Base-by-base conservation (phyloP, 92 coral and sea anemone species). In the Epizoanthus stellaris region DNA sequence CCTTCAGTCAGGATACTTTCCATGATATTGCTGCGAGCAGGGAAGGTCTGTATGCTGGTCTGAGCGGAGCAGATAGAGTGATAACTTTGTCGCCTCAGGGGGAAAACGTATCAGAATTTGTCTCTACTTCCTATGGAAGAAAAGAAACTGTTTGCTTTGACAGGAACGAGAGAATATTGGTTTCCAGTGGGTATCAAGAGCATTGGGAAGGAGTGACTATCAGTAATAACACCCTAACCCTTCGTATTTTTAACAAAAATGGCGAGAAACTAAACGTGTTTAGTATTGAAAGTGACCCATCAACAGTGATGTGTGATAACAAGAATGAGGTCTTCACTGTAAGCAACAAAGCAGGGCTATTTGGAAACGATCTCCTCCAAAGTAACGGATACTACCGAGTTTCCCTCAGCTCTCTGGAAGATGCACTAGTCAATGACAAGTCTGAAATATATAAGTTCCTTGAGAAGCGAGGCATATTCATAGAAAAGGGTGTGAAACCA, bases 21-120 rank as follows among this genome's bases (percentile, higher is more conserved):
- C 15, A 4, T 13, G 80, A 75, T 25, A 25, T 75, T 25, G 80
- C 80, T 23, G 65, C 49, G 65, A 75, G 42, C 25, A 20, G 62
- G n/a, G 9, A 54, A 23, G 80, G 80, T 9, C 5, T 40, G 53
- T 6, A 1, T 17, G 38, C 57, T 14, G 42, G n/a, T 30, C 7
- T 75, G 19, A 13, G n/a, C 5, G 80, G 5, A 13, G 5, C 10
- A 14, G 64, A 12, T 4, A 63, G 36, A 25, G 21, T 30, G 65
- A 38, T 23, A 75, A 11, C 0, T 6, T 75, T 75, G 25, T 75
- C 80, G 14, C n/a, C 64, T 16, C 20, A 15, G 16, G 10, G 19
- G 10, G 5, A 23, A 12, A 8, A 42, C 34, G 3, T 40, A 12
- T 40, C 43, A 17, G 10, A 10, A 21, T 71, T 71, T 36, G 19